A percentile compares a stretch with the other conserved stretches of the same genome.
These are phyloP conservation scores for Acleris literana DNA, from an alignment of 2,888 invertebrate genomes.

Conservation along the genomic window DNA sequence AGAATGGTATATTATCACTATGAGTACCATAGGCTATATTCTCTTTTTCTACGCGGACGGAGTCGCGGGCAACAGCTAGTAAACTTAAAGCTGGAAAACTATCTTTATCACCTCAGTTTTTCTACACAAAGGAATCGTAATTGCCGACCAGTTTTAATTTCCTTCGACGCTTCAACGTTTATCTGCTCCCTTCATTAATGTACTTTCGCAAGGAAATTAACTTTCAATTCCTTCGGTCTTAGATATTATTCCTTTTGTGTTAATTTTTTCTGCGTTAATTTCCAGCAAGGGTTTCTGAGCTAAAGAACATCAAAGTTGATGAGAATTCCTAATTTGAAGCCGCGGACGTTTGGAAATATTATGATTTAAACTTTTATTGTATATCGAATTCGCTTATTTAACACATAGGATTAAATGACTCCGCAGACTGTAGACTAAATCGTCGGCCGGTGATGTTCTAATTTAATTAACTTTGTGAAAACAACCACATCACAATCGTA, in stretches of 20 bases:
- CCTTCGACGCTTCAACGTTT: constrained; percentile 21
- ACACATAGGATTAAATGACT: no score
- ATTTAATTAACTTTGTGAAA: no score
- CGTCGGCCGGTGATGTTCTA: no score
- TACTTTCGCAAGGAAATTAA: constrained; percentile 24
- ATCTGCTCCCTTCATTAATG: constrained; percentile 19
- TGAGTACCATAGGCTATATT: no score
- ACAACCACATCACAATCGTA: no score
- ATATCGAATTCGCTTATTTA: no score
- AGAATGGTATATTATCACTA: no score
- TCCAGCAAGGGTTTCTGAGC: constrained; percentile 19
- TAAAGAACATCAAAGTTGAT: constrained; percentile 36
- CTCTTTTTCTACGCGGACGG: no score
- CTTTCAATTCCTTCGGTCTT: constrained; percentile 26
- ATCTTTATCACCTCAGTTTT: no score
- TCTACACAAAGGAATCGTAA: background rate
- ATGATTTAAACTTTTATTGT: constrained; percentile 20
- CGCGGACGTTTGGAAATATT: constrained; percentile 22
- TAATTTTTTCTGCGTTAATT: constrained; percentile 22
- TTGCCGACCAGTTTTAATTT: constrained; percentile 15
- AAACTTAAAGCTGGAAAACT: no score
- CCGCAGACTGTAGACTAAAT: no score
- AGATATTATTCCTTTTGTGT: constrained; percentile 33
- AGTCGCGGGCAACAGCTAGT: no score
- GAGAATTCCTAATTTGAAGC: constrained; percentile 28